Conservation (phyloP, 1,140 invertebrate genomes). For the Macrocentrus cingulum region DNA sequence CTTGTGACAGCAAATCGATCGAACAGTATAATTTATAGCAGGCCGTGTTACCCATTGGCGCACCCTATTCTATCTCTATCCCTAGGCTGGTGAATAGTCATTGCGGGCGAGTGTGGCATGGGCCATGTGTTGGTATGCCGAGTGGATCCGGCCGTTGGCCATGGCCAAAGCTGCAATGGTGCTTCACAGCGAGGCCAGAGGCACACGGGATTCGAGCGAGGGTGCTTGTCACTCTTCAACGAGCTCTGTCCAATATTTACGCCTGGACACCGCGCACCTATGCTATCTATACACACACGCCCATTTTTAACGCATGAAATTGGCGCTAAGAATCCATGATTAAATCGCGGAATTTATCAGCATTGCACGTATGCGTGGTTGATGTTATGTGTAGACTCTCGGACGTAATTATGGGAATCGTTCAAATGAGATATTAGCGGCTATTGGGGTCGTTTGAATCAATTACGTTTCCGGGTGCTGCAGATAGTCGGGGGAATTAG, state of each 20-base stretch:
- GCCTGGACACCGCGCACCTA: slow-evolving; percentile 27
- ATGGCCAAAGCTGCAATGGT: slow-evolving; percentile 27
- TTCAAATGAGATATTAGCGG: slow-evolving; percentile 19
- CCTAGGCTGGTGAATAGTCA: slow-evolving; percentile 40
- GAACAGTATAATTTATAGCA: slow-evolving; percentile 62
- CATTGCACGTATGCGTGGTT: background rate
- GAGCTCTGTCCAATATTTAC: slow-evolving; percentile 28
- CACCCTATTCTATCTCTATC: slow-evolving; percentile 23
- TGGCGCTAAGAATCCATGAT: no score
- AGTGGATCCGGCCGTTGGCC: slow-evolving; percentile 31
- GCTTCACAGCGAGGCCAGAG: slow-evolving; percentile 5
- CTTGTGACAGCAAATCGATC: slow-evolving; percentile 60
- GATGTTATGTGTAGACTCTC: background rate
- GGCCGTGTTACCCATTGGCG: slow-evolving; percentile 42
- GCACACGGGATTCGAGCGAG: slow-evolving; percentile 9
- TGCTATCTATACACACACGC: slow-evolving; percentile 10
- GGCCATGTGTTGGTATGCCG: slow-evolving; percentile 30
- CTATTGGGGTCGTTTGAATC: slow-evolving; percentile 31
- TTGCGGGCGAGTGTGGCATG: slow-evolving; percentile 40
- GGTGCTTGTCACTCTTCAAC: slow-evolving; percentile 31
- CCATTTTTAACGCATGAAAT: no score
- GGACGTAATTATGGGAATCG: slow-evolving; percentile 7
- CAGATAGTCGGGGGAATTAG: slow-evolving; percentile 30
- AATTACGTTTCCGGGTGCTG: slow-evolving; percentile 28
- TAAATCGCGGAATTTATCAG: no score